Percentiles rank a stretch among this genome's conserved stretches.
Conservation (phyloP, 2,888 invertebrate species). For the Ectobius pallidus region DNA sequence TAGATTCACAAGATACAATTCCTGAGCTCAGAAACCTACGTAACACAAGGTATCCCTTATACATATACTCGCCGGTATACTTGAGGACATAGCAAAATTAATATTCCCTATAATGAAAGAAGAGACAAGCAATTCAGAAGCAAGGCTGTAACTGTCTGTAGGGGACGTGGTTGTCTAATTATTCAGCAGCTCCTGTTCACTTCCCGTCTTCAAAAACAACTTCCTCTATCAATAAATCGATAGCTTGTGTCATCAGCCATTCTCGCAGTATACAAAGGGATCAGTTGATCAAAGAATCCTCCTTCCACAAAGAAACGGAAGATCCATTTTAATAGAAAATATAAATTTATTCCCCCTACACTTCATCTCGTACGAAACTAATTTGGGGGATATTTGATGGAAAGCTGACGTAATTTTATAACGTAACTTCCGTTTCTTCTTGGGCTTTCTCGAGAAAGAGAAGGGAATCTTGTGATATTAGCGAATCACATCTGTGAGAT, state of each 20-base stretch:
- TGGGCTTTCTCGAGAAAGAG: background rate
- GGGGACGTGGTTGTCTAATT: conserved; percentile 14
- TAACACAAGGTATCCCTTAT: no score
- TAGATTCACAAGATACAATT: no score
- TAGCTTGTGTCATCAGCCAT: background rate
- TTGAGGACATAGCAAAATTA: no score
- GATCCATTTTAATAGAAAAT: conserved; percentile 20
- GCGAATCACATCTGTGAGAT: no score
- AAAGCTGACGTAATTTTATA: background rate
- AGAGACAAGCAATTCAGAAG: no score
- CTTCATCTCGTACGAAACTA: background rate
- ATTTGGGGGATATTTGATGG: conserved; percentile 10
- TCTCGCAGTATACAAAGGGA: conserved; percentile 8
- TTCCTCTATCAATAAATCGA: conserved; percentile 17
- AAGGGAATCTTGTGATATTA: background rate
- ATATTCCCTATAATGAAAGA: no score
- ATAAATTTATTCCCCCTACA: conserved; percentile 6
- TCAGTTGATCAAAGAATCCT: conserved; percentile 17
- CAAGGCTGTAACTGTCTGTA: no score
- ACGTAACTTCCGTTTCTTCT: conserved; percentile 1
- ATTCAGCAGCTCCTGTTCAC: conserved; percentile 8
- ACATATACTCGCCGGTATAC: no score
- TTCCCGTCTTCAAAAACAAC: conserved; percentile 19
- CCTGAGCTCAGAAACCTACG: no score
- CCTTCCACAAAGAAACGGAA: background rate